phyloP scores from a whole-genome alignment of 2,888 invertebrate genomes.

The Mythimna impura region DNA sequence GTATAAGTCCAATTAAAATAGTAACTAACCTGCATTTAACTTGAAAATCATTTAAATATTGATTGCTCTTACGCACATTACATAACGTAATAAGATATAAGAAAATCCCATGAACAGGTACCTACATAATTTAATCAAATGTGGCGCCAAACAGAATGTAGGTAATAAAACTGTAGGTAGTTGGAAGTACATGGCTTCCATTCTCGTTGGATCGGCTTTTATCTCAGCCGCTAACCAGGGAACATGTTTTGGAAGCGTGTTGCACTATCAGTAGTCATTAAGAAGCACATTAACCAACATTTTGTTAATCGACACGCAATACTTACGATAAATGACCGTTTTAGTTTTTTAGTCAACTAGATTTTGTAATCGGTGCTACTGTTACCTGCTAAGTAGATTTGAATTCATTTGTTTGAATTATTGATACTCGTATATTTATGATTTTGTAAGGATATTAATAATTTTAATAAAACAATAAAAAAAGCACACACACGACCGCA shows the following conservation, averaged over 20 bases:
- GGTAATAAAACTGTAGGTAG: slow-evolving; percentile 18
- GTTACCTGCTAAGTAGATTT: slow-evolving; percentile 8
- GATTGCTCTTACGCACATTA: slow-evolving; percentile 4
- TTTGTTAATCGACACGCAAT: slow-evolving; percentile 65
- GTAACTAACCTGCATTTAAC: neutral
- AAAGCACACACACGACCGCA: too few relatives aligned
- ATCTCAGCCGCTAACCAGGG: slow-evolving; percentile 41
- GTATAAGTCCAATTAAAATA: neutral
- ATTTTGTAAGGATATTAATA: too few relatives aligned
- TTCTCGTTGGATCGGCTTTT: slow-evolving; percentile 56
- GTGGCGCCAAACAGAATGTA: slow-evolving; percentile 31
- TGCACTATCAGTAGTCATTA: slow-evolving; percentile 62
- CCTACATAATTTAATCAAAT: slow-evolving; percentile 35
- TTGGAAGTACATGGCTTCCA: slow-evolving; percentile 18
- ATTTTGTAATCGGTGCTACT: slow-evolving; percentile 17
- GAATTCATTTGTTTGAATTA: neutral
- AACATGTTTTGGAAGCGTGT: slow-evolving; percentile 52
- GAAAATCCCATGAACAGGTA: slow-evolving; percentile 11
- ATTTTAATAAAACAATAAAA: too few relatives aligned
- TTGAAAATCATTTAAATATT: neutral
- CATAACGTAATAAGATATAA: neutral
- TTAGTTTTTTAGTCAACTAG: slow-evolving; percentile 32
- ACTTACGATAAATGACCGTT: slow-evolving; percentile 53
- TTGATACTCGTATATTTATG: neutral
- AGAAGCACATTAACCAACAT: slow-evolving; percentile 69